Conservation (phyloP, 2,888 invertebrate species). For the Xestoiulus laeticollis region DNA sequence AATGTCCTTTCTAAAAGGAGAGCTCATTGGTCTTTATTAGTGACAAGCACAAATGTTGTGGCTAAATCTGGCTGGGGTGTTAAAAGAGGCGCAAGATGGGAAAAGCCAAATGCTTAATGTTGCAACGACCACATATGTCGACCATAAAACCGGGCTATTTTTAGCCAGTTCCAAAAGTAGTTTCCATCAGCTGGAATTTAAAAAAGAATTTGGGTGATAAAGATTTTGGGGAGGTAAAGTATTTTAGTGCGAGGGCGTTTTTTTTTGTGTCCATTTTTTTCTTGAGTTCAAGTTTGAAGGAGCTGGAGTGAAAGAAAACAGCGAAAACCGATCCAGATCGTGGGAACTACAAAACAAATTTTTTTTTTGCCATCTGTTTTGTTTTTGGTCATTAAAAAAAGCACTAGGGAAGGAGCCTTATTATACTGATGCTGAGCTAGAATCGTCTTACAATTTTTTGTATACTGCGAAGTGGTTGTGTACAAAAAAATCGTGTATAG, state of each 20-base stretch:
- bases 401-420: background rate
- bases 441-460: background rate
- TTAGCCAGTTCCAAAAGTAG: constrained; percentile 7
- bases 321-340: constrained; percentile 34
- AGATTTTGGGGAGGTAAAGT: background rate
- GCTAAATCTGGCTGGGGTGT: constrained; percentile 34
- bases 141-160: constrained; percentile 9
- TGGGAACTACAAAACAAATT: constrained; percentile 28
- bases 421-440: background rate
- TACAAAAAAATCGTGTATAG: background rate
- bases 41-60: constrained; percentile 39
- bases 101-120: constrained; percentile 42
- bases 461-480: background rate
- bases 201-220: constrained; percentile 18
- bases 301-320: constrained; percentile 40
- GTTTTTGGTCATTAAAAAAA: background rate
- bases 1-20: constrained; percentile 24
- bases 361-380: constrained; percentile 34
- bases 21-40: constrained; percentile 34
- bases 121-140: constrained; percentile 36
- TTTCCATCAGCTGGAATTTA: constrained; percentile 34
- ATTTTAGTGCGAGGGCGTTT: constrained; percentile 17
- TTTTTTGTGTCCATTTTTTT: background rate
- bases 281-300: constrained; percentile 21
- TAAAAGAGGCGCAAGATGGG: constrained; percentile 42